phyloP scores from a whole-genome alignment of 2,888 invertebrate species.

The Meghimatium bilineatum region DNA sequence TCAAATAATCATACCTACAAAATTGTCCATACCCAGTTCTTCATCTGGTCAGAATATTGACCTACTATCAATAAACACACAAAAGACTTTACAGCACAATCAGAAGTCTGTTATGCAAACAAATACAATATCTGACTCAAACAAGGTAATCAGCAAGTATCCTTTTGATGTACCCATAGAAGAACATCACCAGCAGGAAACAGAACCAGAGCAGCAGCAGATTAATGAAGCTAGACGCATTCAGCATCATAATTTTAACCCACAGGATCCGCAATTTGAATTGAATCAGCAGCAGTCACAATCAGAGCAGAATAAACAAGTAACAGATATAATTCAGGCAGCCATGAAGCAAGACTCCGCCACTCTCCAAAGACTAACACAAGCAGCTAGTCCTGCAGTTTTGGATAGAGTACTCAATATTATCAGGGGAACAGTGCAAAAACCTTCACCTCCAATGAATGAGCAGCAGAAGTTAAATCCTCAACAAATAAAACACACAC shows the following conservation, averaged over 20 bases:
- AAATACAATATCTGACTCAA: background rate
- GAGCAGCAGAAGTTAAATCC: background rate
- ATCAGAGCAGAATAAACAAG: constrained; percentile 1
- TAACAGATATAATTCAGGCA: constrained; percentile 18
- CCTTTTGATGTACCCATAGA: constrained; percentile 10
- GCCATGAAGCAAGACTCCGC: constrained; percentile 12
- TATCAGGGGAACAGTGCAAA: constrained; percentile 8
- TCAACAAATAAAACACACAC: background rate
- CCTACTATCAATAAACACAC: background rate
- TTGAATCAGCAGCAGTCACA: background rate
- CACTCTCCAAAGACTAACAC: constrained; percentile 1
- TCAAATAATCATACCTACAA: background rate
- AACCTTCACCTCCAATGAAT: background rate
- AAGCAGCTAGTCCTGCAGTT: constrained; percentile 24
- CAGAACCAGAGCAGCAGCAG: constrained; percentile 10
- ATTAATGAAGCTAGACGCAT: background rate
- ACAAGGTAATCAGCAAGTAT: background rate
- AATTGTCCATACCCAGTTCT: background rate
- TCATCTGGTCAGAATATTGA: background rate
- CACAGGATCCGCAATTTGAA: background rate
- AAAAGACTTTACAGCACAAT: background rate
- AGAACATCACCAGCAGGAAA: constrained; percentile 9
- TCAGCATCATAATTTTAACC: background rate
- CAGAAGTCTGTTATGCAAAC: background rate
- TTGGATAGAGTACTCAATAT: constrained; percentile 21